Conservation (phyloP, 2,113 vertebrate genomes). For the Irena cyanogastra region DNA sequence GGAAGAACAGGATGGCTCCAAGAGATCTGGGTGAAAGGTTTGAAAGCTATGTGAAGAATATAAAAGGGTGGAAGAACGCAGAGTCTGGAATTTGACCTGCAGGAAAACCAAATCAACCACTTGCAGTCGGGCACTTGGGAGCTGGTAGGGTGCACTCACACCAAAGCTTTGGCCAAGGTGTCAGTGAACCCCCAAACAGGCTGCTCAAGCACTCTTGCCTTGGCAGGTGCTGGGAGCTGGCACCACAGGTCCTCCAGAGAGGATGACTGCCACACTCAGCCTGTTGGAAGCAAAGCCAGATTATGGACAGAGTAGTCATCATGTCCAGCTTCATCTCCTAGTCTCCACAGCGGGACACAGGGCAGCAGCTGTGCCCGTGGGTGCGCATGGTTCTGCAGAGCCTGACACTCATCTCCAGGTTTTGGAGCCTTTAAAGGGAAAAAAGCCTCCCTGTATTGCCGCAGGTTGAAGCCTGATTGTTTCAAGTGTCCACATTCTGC, state of each 20-base stretch:
- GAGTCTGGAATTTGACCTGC: neutral
- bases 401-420: neutral
- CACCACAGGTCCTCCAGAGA: neutral
- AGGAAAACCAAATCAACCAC: neutral
- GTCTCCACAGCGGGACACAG: fast-evolving
- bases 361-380: neutral
- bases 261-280: neutral
- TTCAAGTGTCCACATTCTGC: neutral
- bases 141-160: fast-evolving
- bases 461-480: neutral
- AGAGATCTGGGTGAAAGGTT: neutral
- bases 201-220: neutral
- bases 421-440: neutral
- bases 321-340: neutral
- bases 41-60: neutral
- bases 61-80: neutral
- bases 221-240: neutral
- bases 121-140: neutral
- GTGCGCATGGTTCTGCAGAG: neutral
- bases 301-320: neutral
- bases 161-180: neutral
- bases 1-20: neutral
- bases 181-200: neutral
- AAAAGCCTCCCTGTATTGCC: neutral
- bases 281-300: neutral